Evolutionary conservation across 2,113 vertebrate species (phyloP), one percentile per base, ranked within the genome.

Genomic region (Antigone vipio): DNA sequence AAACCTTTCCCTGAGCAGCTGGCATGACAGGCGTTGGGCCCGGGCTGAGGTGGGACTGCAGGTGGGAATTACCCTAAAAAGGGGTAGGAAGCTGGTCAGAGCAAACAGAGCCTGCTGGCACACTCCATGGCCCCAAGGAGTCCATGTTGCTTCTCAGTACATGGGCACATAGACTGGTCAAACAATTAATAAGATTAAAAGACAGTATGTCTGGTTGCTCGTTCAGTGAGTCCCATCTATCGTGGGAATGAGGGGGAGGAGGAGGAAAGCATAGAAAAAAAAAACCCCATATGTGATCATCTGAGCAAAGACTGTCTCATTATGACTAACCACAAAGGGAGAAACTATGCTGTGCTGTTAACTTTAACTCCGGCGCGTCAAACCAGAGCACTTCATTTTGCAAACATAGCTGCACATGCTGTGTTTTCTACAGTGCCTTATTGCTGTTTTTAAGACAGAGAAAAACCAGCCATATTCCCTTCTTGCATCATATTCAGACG

Each of bases 21-120:
- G 5, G 15, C 0, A 1, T 20, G 19, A 15, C 2, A 5, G 47
- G 17, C 1, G 0, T 35, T 29, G 12, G n/a, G 35, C 18, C 29
- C 3, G 2, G 76, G 24, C n/a, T 64, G 40, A 44, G n/a, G 13
- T 15, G 24, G 44, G 22, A 3, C 53, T 56, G 67, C 32, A 42
- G 75, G 3, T 64, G 20, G 32, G 40, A 73, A 53, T 69, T 29
- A 64, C 13, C 71, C 63, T 62, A 49, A 73, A 83, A 84, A 30
- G 21, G 21, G 21, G 5, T 16, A 69, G 40, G 45, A 40, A 87
- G 40, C 18, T 77, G 23, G 8, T 49, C 15, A 56, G 63, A 26
- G 22, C 1, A 3, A 68, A 9, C 21, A 55, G 15, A 89, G 29
- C 13, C 19, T 50, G 9, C 44, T n/a, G 56, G 40, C 2, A 0